Percentiles rank a stretch among this genome's conserved stretches.
These are phyloP conservation scores for Cairina moschata DNA, from an alignment of 2,113 vertebrate species.

Conservation along the genomic window DNA sequence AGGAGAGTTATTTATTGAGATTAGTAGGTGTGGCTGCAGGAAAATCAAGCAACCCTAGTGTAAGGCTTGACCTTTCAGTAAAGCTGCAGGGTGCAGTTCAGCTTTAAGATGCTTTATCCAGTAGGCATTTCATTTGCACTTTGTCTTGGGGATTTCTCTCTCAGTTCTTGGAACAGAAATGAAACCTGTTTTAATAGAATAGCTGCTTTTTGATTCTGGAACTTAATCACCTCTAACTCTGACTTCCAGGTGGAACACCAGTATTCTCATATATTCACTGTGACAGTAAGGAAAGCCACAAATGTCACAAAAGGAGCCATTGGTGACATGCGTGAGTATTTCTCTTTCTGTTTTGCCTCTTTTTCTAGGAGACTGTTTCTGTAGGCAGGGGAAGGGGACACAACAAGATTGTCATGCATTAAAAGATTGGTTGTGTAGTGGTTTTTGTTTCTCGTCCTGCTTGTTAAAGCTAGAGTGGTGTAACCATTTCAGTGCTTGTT, in stretches of 20 bases:
- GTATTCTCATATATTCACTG: slow-evolving; percentile 91
- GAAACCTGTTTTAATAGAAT: not conserved
- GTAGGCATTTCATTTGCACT: slow-evolving; percentile 61
- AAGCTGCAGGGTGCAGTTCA: slow-evolving; percentile 42
- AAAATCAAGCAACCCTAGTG: slow-evolving; percentile 38
- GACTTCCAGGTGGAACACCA: slow-evolving; percentile 92
- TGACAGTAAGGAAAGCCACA: slow-evolving; percentile 86
- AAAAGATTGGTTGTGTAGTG: not conserved
- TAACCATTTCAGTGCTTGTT: not conserved
- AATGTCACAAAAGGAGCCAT: slow-evolving; percentile 95
- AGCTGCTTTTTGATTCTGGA: not conserved
- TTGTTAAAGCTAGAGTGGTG: not conserved
- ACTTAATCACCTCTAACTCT: slow-evolving; percentile 40
- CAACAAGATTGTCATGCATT: not conserved
- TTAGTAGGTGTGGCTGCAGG: slow-evolving; percentile 46
- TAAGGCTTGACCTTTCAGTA: slow-evolving; percentile 37
- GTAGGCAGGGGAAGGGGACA: not conserved
- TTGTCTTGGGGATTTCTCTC: slow-evolving; percentile 16
- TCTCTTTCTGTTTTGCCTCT: not conserved
- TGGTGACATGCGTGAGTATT: slow-evolving; percentile 93
- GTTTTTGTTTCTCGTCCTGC: not conserved
- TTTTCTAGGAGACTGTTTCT: not conserved
- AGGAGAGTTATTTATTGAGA: slow-evolving; percentile 63
- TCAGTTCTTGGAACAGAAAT: not conserved
- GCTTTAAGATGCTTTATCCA: slow-evolving; percentile 70